Evolutionary conservation across 1,140 invertebrate genomes (phyloP).

Genomic region (Philaenus spumarius): DNA sequence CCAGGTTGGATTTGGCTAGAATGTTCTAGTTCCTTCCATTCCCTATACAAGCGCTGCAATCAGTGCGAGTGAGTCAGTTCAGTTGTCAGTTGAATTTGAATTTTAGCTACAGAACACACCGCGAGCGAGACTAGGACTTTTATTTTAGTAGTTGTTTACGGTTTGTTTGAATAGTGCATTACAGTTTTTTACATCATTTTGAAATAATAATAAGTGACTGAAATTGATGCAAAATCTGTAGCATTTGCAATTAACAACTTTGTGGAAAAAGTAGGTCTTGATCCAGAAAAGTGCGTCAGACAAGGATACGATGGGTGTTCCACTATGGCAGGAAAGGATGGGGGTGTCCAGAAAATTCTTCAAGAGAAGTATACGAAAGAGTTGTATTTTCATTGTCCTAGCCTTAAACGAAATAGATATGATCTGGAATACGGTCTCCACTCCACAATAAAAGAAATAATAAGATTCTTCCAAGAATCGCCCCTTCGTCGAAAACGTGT

Average conservation of each 20-base stretch:
- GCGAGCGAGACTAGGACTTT: no score
- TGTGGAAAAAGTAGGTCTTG: not conserved
- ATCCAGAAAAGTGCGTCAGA: constrained; percentile 19
- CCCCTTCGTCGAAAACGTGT: not conserved
- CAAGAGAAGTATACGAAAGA: not conserved
- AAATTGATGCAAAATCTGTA: not conserved
- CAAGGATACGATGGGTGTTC: constrained; percentile 27
- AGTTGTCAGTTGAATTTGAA: no score
- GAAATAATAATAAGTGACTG: no score
- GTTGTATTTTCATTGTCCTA: not conserved
- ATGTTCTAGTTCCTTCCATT: no score
- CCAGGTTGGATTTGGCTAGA: no score
- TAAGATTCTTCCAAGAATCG: constrained; percentile 8
- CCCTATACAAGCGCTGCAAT: no score
- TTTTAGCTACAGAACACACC: no score
- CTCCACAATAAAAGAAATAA: constrained; percentile 12
- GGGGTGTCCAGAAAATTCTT: constrained; percentile 5
- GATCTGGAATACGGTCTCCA: not conserved
- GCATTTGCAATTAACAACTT: not conserved
- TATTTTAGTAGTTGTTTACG: no score
- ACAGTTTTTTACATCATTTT: no score
- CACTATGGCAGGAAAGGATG: constrained; percentile 21
- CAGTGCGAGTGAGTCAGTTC: no score
- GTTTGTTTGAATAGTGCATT: no score
- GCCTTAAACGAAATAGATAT: constrained; percentile 3